These are phyloP conservation scores for Maconellicoccus hirsutus DNA, from an alignment of 1,140 invertebrate species.

Conservation along the genomic window DNA sequence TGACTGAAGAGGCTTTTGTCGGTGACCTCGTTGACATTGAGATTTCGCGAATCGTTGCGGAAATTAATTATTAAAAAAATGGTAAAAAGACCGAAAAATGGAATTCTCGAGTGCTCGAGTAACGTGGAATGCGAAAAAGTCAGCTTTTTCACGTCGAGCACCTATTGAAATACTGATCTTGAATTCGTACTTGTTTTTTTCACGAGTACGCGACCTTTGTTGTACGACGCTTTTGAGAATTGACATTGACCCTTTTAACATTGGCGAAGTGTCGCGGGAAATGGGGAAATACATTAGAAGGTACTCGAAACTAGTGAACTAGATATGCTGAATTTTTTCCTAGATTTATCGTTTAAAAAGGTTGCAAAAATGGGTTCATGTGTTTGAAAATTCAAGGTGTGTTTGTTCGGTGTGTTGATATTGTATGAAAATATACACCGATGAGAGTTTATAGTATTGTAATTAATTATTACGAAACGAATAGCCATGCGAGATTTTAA, in stretches of 20 bases:
- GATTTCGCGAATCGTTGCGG: no score
- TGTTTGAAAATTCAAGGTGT: no score
- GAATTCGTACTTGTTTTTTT: neutral
- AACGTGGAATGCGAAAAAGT: neutral
- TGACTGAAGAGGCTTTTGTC: no score
- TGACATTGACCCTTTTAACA: conserved; percentile 2
- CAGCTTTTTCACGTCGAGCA: neutral
- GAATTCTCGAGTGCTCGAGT: neutral
- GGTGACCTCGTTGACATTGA: no score
- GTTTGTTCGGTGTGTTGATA: neutral
- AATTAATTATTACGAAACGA: no score
- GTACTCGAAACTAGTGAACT: neutral
- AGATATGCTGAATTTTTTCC: neutral
- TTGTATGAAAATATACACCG: neutral
- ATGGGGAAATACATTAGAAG: no score
- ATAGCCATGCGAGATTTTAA: no score
- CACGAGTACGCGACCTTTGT: neutral
- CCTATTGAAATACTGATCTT: neutral
- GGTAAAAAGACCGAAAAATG: no score
- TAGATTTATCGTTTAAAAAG: neutral
- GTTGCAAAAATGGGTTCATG: no score
- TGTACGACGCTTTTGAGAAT: neutral
- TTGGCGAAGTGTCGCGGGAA: no score
- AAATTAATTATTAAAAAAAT: no score
- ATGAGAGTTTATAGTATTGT: no score